Evolutionary conservation across 2,888 invertebrate species (phyloP), one percentile per base, ranked within the genome.

Genomic region (Teleogryllus oceanicus): DNA sequence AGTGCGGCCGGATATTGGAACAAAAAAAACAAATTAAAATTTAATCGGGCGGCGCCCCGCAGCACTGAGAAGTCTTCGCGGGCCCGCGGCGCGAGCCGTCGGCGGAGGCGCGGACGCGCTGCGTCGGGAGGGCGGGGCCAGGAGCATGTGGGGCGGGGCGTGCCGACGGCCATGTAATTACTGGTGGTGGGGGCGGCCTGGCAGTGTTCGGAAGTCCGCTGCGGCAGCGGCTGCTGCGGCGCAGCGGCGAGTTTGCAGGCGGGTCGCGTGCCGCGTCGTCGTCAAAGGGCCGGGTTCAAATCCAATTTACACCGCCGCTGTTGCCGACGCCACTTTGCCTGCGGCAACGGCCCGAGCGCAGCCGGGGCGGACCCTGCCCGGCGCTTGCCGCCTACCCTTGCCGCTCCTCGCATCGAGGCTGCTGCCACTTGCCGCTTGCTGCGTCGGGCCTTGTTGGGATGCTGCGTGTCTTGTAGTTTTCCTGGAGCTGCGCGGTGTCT

Each of bases 1-100:
- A 62, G 62, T 62, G 62, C 62, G 62, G 13, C 62, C 62, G 62
- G 62, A 62, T 62, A 62, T 62, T 62, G 62, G 62, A 62, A 62
- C 62, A 62, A 62, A 62, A 62, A 62, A 62, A 62, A 62, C 62
- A 62, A 62, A 62, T 62, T 62, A 62, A 62, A 62, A 62, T 62
- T 62, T 62, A 62, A 62, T 62, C 62, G 62, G 62, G 62, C 62
- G 62, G 62, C 62, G 62, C 16, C 16, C 16, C 16, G 62, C 16
- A 13, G 62, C 62, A 11, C 8, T n/a, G 62, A 62, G 62, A 62
- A 62, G 1, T 62, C 12, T 62, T 62, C 1, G 13, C n/a, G 16
- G 62, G 2, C 4, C 16, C 16, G 62, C 16, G 5, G 62, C 18
- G 62, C 12, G 37, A 37, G 37, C 8, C 37, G 8, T 8, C 37